These are phyloP conservation scores for Gopherus flavomarginatus DNA, from an alignment of 2,113 vertebrate genomes.

Conservation along the genomic window DNA sequence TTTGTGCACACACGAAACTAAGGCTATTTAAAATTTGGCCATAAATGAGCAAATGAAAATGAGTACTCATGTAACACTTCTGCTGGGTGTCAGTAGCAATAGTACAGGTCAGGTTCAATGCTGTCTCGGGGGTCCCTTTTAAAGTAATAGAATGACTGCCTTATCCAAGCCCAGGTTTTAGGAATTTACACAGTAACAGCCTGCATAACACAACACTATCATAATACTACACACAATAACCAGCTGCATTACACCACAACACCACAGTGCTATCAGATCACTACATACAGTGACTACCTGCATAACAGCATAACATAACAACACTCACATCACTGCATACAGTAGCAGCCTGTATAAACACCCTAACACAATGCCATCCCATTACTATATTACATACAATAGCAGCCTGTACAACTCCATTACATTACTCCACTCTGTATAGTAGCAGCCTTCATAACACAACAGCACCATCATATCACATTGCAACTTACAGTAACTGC, in stretches of 20 bases:
- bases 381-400: fast-evolving
- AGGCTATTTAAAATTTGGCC: not conserved
- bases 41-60: fast-evolving
- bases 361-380: not conserved
- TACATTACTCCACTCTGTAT: fast-evolving
- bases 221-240: too few relatives aligned
- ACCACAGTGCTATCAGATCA: not conserved
- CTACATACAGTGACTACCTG: fast-evolving
- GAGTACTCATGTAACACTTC: fast-evolving
- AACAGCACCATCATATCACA: not conserved
- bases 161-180: not conserved
- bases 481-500: not conserved
- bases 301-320: fast-evolving
- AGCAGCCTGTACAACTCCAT: not conserved
- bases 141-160: not conserved
- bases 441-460: not conserved
- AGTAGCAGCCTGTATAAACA: not conserved
- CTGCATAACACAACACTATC: fast-evolving
- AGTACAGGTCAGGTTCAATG: not conserved
- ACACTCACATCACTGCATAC: fast-evolving
- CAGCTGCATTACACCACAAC: not conserved
- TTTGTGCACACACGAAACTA: not conserved
- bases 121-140: not conserved
- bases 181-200: fast-evolving
- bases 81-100: fast-evolving